A percentile compares a stretch with the other conserved stretches of the same genome.
Evolutionary conservation across 2,888 invertebrate genomes (phyloP).

Genomic region (Dyspetes luteomarginatus): DNA sequence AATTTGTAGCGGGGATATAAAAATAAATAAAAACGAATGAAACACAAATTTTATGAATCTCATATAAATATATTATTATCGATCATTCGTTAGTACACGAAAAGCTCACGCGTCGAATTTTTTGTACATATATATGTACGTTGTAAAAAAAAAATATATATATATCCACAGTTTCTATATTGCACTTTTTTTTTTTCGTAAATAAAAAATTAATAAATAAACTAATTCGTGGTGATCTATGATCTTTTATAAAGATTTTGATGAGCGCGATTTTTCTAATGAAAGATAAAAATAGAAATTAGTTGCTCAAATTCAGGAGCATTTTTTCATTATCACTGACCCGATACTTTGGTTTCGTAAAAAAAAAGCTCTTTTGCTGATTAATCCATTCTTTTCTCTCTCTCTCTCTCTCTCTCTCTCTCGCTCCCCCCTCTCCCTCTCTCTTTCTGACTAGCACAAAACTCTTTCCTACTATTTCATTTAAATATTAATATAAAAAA

Average conservation of each 20-base stretch:
- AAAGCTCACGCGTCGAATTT: neutral
- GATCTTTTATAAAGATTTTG: neutral
- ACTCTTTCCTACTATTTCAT: neutral
- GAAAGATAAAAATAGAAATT: neutral
- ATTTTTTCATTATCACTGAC: constrained; percentile 18
- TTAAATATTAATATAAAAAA: neutral
- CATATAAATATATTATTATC: constrained; percentile 43
- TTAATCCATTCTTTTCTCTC: neutral
- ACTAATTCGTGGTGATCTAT: neutral
- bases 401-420: neutral
- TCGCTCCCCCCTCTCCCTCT: neutral
- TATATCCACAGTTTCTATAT: constrained; percentile 36
- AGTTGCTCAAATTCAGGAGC: neutral
- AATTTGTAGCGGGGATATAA: no score
- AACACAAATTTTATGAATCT: constrained; percentile 11
- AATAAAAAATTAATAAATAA: constrained; percentile 39
- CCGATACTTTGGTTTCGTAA: constrained; percentile 28
- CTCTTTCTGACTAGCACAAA: constrained; percentile 45
- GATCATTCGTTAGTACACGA: constrained; percentile 38
- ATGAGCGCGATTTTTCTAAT: neutral
- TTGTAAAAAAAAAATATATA: constrained; percentile 3
- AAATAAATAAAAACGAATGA: constrained; percentile 6
- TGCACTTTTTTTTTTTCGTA: constrained; percentile 43
- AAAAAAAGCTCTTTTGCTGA: no score
- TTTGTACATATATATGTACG: neutral